Evolutionary conservation across 2,113 vertebrate genomes (phyloP), one percentile per base, ranked within the genome.

Genomic region (Accipiter virgatus): DNA sequence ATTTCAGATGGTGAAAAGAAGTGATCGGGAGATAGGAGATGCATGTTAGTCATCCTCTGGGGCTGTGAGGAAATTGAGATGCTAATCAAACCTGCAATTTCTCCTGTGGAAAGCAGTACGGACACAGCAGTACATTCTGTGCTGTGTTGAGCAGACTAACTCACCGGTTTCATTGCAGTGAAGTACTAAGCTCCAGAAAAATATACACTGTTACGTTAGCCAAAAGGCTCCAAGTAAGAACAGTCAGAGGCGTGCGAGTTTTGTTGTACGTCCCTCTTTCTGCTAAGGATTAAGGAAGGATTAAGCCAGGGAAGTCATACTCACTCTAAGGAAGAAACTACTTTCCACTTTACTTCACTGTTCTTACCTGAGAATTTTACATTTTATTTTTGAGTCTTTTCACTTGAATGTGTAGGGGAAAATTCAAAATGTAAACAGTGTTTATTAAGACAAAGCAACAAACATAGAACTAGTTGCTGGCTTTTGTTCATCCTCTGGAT

Each of bases 61-160:
- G 53, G 45, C 56, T 68, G 59, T 68, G 11, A 53, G 40, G 26
- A 68, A 56, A 40, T 2, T 3, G 12, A 56, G 43, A 27, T 58
- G 38, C 34, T 32, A 15, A 1, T 36, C 26, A 52, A n/a, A 52
- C 21, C 16, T 18, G 11, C 32, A 26, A 47, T 50, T 81, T n/a
- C 18, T 67, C 4, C 7, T 26, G 9, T 31, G 61, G 23, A 58
- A 52, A 34, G 56, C 23, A 7, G 21, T 23, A 26, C 66, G 26
- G 88, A 59, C 25, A 21, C 31, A 59, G 13, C 32, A n/a, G 12
- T 38, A 8, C 13, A 0, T 26, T 25, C 25, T 7, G 26, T 78
- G 38, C 7, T 0, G 0, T 7, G 16, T 13, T 43, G 75, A 78
- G 50, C 52, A 32, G 38, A 23, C 15, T 15, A 17, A n/a, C 25